Base-by-base conservation (phyloP, 2,888 invertebrate genomes). In the Acholoe squamosa region DNA sequence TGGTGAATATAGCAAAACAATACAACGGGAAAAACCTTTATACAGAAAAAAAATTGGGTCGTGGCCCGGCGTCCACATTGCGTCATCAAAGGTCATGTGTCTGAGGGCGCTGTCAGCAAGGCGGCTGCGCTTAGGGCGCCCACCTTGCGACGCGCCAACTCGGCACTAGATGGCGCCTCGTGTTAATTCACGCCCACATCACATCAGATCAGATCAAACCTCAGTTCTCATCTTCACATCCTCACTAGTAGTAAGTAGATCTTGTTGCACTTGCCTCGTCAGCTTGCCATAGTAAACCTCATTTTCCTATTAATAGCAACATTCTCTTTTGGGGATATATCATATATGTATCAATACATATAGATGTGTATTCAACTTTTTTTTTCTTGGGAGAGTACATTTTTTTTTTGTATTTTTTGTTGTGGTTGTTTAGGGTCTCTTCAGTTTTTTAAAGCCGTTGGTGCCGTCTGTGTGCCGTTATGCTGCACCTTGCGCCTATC, bases 1-100 rank as follows among this genome's bases (percentile, higher is more conserved):
- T 14, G n/a, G 67, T 89, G 89, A 67, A 89, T 89, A 89, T 89
- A 89, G 89, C 89, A 89, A 89, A 67, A 89, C 89, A 89, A 89
- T 89, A 89, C 89, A 89, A 89, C 89, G 67, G 67, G 89, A 33
- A 89, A 77, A 89, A 67, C 56, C 89, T 89, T 89, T 89, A 89
- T 89, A 89, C 89, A 89, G 61, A 67, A 89, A 89, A 89, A 89
- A 84, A 43, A 52, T 22, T 43, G 34, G 28, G 71, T n/a, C 71
- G 71, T 28, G 71, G 71, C 28, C 14, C 71, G n/a, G 71, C 31
- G 71, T 25, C 61, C 25, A 28, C 71, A 28, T 71, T 25, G 31
- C 71, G 71, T 71, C 71, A 71, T 61, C 71, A 25, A 71, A 28
- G 19, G 71, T 71, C 71, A 71, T 61, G 61, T 61, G 61, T n/a